Percentiles rank a stretch among this genome's conserved stretches.
Evolutionary conservation across 2,797 vertebrate species (phyloP).

Genomic region (Ptychadena robeensis): DNA sequence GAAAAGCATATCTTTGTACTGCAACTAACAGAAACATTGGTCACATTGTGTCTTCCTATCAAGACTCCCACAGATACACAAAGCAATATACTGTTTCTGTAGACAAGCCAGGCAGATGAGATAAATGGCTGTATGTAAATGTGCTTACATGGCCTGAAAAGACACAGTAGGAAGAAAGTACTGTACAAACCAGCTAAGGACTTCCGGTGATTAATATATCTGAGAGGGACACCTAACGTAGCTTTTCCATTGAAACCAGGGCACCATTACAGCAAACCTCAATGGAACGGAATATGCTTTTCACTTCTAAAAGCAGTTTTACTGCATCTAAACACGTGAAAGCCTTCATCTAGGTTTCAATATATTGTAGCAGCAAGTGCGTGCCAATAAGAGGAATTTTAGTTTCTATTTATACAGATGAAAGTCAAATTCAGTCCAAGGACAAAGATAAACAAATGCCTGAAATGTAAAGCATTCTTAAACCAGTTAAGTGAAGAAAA

Average conservation of each 20-base stretch:
- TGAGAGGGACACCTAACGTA: background rate
- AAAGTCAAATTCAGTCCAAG: too few relatives aligned
- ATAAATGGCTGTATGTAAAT: slow-evolving; percentile 41
- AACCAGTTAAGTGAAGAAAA: too few relatives aligned
- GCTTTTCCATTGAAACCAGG: background rate
- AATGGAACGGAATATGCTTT: background rate
- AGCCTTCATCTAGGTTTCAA: background rate
- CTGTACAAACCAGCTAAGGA: slow-evolving; percentile 16
- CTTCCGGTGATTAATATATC: slow-evolving; percentile 10
- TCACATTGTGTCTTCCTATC: slow-evolving; percentile 21
- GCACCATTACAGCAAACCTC: background rate
- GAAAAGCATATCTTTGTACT: slow-evolving; percentile 31
- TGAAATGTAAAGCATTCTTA: too few relatives aligned
- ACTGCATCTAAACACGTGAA: background rate
- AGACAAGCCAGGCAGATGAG: slow-evolving; percentile 24
- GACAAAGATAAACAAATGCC: too few relatives aligned
- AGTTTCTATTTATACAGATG: background rate
- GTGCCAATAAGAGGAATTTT: background rate
- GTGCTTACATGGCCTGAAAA: slow-evolving; percentile 25
- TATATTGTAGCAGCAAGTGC: background rate
- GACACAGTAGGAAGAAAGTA: slow-evolving; percentile 34
- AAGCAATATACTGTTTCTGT: slow-evolving; percentile 23
- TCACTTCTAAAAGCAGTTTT: background rate
- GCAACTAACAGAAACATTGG: slow-evolving; percentile 38
- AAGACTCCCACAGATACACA: slow-evolving; percentile 34